Base-by-base conservation (phyloP, 2,888 invertebrate genomes). In the Chymomyza amoena region DNA sequence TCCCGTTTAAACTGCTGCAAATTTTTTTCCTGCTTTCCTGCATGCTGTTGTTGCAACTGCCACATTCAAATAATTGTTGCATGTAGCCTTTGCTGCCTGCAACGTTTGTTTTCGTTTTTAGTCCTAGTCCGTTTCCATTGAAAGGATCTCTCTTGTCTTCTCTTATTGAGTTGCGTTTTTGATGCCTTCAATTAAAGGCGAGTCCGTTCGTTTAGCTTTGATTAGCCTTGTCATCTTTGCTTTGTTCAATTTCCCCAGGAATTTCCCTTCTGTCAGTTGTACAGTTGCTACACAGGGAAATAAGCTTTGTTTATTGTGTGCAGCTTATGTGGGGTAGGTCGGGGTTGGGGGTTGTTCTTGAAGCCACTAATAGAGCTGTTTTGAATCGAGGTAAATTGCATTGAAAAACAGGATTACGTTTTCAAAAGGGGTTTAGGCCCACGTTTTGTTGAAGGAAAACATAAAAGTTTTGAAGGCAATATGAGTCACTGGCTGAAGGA, bases 151-250 rank as follows among this genome's bases (percentile, higher is more conserved):
- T n/a, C n/a, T n/a, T n/a, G n/a, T n/a, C n/a, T 45, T 10, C 39
- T 4, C 13, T 45, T 45, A 45, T 45, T 32, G 32, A 7, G 7
- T 15, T 13, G 39, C 39, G 39, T 45, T 45, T 45, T 45, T 45
- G 39, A 45, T 45, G 2, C 39, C 39, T 13, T 45, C 39, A 45
- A 45, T 45, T 45, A n/a, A 54, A 54, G 3, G 16, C 9, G 18
- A 7, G 13, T 45, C 13, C 4, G 39, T 45, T 45, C 5, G 13
- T 10, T 45, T 28, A 52, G 54, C 63, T 60, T 68, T 70, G 70
- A 70, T 66, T 66, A 70, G 70, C 70, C 66, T 66, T 54, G 70
- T 62, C 57, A 59, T 62, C 51, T 70, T 32, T 71, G 71, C 39
- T 69, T 62, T 51, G 39, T 45, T 45, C 13, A 10, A 45, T 45